Base-by-base conservation (phyloP, 2,797 vertebrate genomes). In the Borostomias antarcticus region DNA sequence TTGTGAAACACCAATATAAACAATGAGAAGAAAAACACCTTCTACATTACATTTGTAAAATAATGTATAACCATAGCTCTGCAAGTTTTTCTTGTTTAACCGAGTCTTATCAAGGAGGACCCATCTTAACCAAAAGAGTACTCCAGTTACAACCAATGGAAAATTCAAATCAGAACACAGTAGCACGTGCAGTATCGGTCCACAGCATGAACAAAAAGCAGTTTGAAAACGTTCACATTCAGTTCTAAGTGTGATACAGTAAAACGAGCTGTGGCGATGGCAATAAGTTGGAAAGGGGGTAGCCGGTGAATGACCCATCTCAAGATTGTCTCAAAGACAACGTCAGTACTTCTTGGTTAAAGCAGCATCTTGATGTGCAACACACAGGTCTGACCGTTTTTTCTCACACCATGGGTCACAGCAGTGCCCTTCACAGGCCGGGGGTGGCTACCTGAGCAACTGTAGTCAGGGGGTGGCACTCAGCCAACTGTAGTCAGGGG, bases 391-490 rank as follows among this genome's bases (percentile, higher is more conserved):
- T 32, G 62, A 47, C 70, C 43, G 66, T 3, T 78, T 76, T 69
- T 71, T 75, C 72, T 82, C 83, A 87, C 74, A 88, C 72, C 77
- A 76, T 71, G 72, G 58, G 70, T 85, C 79, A 82, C 64, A 43
- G 64, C 68, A 66, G 59, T 47, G 56, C 64, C 54, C 63, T 69
- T 61, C 19, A 67, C 83, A 86, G 82, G 83, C 85, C 85, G 81
- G 74, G 85, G 77, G 77, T 74, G 76, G 74, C 81, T 84, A 89
- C 89, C 88, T 88, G 88, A 90, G 88, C 83, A 82, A 89, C 82
- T 87, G 83, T 65, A 81, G 77, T 85, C 82, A 88, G 80, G 75
- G 81, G 69, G 80, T 67, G 85, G 73, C 74, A 82, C 81, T 81
- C 69, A 81, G 76, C 71, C 70, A 58, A 65, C 71, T 82, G 2